Percentiles rank a stretch among this genome's conserved stretches.
Evolutionary conservation across 2,888 invertebrate genomes (phyloP).

Genomic region (Blomia tropicalis): DNA sequence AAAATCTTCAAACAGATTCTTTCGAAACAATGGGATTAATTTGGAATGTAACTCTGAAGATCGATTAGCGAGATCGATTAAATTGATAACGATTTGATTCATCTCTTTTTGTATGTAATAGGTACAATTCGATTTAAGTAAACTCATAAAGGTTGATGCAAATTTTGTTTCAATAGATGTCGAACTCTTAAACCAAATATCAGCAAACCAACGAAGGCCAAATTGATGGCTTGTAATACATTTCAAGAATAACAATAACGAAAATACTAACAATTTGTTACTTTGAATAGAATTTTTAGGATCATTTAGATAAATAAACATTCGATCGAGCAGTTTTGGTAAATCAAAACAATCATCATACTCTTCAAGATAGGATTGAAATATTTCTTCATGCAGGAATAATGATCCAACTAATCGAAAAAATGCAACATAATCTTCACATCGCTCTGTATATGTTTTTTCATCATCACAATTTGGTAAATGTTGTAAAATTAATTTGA

Average conservation of each 20-base stretch:
- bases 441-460: neutral
- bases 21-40: neutral
- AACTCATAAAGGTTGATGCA: neutral
- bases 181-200: neutral
- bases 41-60: neutral
- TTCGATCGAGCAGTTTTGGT: neutral
- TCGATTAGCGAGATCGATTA: neutral
- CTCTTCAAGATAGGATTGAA: neutral
- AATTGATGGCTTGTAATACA: neutral
- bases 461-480: neutral
- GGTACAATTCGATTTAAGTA: neutral
- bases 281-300: no score
- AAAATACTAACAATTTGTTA: neutral
- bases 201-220: neutral
- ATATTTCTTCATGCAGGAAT: neutral
- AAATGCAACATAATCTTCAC: neutral
- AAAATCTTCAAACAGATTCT: neutral
- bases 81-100: neutral
- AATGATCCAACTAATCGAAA: neutral
- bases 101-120: constrained; percentile 9
- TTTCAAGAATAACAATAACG: neutral
- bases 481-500: neutral
- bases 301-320: neutral
- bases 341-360: neutral
- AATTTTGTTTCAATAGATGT: neutral